phyloP scores from a whole-genome alignment of 2,113 vertebrate genomes.

The Brachyhypopomus occidentalis region DNA sequence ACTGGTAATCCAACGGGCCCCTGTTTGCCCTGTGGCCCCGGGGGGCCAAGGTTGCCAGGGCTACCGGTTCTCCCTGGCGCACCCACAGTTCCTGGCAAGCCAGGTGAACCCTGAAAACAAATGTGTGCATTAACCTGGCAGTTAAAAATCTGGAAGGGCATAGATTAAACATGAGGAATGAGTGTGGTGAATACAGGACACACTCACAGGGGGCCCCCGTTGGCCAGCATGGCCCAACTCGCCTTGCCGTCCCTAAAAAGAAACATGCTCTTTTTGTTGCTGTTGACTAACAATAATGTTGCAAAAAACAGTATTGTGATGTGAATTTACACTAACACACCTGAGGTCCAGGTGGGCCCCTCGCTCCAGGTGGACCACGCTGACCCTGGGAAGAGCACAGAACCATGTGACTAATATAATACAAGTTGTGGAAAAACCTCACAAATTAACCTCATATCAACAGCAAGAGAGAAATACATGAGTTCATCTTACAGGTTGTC shows the following conservation, averaged over 20 bases:
- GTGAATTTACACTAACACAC: constrained; percentile 58
- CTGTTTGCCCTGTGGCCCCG: constrained; percentile 62
- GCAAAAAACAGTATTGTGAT: not conserved
- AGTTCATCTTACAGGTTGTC: constrained; percentile 67
- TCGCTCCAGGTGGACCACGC: constrained; percentile 68
- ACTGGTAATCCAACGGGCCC: constrained; percentile 75
- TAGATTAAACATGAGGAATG: too few species aligned
- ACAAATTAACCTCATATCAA: not conserved
- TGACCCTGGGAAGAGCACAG: constrained; percentile 66
- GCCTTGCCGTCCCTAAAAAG: constrained; percentile 72
- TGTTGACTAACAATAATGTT: not conserved
- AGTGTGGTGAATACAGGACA: not conserved
- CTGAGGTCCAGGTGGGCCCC: constrained; percentile 72
- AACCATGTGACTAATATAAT: not conserved
- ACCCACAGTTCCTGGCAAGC: constrained; percentile 63
- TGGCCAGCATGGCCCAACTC: constrained; percentile 72
- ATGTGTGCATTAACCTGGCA: not conserved
- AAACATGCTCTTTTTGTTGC: not conserved
- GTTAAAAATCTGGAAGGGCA: too few species aligned
- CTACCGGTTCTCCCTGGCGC: constrained; percentile 67
- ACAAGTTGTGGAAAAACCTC: not conserved
- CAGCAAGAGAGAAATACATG: not conserved
- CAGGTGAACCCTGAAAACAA: constrained; percentile 69
- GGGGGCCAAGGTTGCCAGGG: constrained; percentile 64
- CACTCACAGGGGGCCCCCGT: constrained; percentile 73